phyloP scores from a whole-genome alignment of 2,113 vertebrate genomes.

The Alligator sinensis region DNA sequence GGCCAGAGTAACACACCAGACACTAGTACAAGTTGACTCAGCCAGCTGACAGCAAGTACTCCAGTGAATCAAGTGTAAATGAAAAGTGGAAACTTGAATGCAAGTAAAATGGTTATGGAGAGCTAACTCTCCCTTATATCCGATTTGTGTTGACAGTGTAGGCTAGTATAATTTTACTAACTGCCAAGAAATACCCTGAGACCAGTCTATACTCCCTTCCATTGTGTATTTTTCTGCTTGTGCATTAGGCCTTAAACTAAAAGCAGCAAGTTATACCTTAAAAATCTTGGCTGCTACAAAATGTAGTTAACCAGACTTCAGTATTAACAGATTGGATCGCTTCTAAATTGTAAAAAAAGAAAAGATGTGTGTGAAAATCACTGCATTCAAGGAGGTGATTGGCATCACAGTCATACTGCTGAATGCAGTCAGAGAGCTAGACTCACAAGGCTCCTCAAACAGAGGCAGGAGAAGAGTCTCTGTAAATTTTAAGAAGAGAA shows the following conservation, averaged over 20 bases:
- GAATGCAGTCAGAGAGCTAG: not conserved
- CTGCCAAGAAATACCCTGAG: not conserved
- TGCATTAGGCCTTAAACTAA: not conserved
- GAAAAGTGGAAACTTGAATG: slow-evolving; percentile 30
- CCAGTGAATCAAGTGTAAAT: not conserved
- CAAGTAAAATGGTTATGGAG: not conserved
- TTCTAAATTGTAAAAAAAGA: not conserved
- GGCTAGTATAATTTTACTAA: not conserved
- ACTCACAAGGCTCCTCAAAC: not conserved
- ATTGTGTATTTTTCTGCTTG: not conserved
- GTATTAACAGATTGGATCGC: not conserved
- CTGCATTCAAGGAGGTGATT: not conserved
- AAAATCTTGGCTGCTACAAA: not conserved
- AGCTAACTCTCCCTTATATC: not conserved
- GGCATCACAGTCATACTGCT: not conserved
- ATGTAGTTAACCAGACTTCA: fast-evolving
- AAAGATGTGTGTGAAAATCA: not conserved
- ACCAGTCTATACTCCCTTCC: not conserved
- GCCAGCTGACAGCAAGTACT: slow-evolving; percentile 13
- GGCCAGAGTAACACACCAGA: not conserved
- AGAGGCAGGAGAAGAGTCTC: not conserved
- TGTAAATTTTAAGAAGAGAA: not conserved
- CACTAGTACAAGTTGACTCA: not conserved
- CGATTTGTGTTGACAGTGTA: not conserved
- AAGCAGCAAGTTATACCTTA: not conserved